Conservation (phyloP, 1,140 invertebrate genomes). For the Orchestia grillus region DNA sequence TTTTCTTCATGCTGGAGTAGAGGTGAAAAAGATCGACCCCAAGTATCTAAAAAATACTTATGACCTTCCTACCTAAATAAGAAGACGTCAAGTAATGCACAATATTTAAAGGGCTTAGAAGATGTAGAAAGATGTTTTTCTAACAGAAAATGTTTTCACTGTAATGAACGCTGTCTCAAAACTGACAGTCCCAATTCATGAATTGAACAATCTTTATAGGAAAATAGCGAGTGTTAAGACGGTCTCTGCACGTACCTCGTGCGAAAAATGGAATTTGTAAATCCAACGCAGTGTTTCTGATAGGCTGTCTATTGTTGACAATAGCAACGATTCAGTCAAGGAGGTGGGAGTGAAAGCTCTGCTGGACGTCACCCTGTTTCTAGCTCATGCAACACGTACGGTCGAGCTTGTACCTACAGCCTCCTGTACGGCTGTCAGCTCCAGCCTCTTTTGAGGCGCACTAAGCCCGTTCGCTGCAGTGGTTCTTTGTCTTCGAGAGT, state of each 20-base stretch:
- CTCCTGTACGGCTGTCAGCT: not conserved
- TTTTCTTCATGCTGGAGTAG: not conserved
- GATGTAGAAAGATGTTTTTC: not conserved
- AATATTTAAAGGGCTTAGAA: not conserved
- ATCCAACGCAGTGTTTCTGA: not conserved
- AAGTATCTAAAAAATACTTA: not conserved
- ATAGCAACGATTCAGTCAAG: not conserved
- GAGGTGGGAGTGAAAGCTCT: not conserved
- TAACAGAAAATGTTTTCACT: not conserved
- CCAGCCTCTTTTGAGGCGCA: not conserved
- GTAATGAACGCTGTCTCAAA: not conserved
- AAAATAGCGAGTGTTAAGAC: not conserved
- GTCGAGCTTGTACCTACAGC: not conserved
- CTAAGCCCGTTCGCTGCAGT: not conserved
- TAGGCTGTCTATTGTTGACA: not conserved
- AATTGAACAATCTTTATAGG: not conserved
- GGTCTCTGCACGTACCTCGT: not conserved
- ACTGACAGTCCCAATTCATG: not conserved
- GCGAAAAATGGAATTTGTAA: not conserved
- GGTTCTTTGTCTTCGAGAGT: not conserved
- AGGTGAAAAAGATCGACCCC: not conserved
- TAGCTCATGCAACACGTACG: not conserved
- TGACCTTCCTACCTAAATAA: not conserved
- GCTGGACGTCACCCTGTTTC: not conserved
- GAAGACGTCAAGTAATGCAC: not conserved